Percentiles rank a stretch among this genome's conserved stretches.
These are phyloP conservation scores for Pterostichus niger DNA, from an alignment of 2,888 invertebrate species.

Conservation along the genomic window DNA sequence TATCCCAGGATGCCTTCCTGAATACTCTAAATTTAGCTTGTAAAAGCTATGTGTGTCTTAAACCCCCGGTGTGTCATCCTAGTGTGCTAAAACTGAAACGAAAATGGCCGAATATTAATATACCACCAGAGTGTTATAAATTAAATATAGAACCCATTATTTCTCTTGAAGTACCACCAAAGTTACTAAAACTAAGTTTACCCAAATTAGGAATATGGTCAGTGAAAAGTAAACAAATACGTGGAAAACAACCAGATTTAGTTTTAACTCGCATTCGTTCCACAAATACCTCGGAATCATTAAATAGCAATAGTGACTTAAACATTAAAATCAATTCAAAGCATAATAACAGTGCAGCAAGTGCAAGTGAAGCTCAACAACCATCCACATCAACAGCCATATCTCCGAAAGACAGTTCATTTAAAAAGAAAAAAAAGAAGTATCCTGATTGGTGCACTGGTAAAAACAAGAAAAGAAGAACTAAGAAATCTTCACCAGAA, in stretches of 20 bases:
- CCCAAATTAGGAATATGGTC: constrained; percentile 48
- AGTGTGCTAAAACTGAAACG: constrained; percentile 48
- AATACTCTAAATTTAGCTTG: constrained; percentile 41
- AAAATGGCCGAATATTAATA: constrained; percentile 44
- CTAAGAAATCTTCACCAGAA: too few species aligned
- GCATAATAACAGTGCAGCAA: too few species aligned
- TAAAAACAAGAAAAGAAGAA: not conserved
- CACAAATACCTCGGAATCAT: too few species aligned
- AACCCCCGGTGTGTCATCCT: not conserved
- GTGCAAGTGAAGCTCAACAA: not conserved
- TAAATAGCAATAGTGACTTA: not conserved
- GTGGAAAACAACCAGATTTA: constrained; percentile 43
- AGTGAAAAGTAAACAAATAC: constrained; percentile 11
- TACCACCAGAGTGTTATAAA: not conserved
- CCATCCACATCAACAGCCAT: not conserved
- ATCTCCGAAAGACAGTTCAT: not conserved
- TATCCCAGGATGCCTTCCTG: constrained; percentile 53
- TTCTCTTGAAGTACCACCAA: not conserved
- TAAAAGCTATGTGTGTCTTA: not conserved
- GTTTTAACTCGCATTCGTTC: constrained; percentile 20
- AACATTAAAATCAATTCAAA: too few species aligned
- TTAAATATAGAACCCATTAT: constrained; percentile 47
- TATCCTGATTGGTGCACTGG: not conserved
- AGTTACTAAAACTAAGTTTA: not conserved
- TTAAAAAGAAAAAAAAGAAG: constrained; percentile 14